These are phyloP conservation scores for Aethina tumida DNA, from an alignment of 1,140 invertebrate genomes.

Conservation along the genomic window DNA sequence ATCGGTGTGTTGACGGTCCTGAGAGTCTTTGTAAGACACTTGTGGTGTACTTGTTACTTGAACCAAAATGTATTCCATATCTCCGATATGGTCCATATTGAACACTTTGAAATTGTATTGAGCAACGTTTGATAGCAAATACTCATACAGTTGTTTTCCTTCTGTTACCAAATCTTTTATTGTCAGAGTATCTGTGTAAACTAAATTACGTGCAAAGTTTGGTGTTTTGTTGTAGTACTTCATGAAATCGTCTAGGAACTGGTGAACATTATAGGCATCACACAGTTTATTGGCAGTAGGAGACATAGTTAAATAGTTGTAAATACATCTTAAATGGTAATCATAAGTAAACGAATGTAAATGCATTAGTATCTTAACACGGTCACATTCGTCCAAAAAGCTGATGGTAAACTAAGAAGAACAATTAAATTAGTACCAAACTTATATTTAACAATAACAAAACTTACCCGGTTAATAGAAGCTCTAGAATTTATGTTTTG, in stretches of 20 bases:
- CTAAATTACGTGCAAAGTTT: constrained; percentile 69
- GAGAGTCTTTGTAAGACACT: constrained; percentile 50
- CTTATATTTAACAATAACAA: constrained; percentile 1
- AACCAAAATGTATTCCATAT: constrained; percentile 51
- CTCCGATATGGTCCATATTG: constrained; percentile 46
- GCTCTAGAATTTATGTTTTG: constrained; percentile 43
- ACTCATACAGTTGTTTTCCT: constrained; percentile 59
- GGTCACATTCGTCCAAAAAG: constrained; percentile 70
- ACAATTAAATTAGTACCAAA: constrained; percentile 9
- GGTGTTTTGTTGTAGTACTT: constrained; percentile 78
- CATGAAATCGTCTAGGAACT: constrained; percentile 73
- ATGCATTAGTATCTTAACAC: constrained; percentile 65
- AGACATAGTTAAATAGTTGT: constrained; percentile 57
- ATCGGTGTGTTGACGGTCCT: constrained; percentile 52
- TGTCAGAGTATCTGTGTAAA: constrained; percentile 53
- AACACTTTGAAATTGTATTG: constrained; percentile 60
- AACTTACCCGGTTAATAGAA: constrained; percentile 44
- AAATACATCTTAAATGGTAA: constrained; percentile 69
- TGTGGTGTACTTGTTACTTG: constrained; percentile 46
- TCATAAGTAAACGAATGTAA: constrained; percentile 84
- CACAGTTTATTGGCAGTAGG: constrained; percentile 46
- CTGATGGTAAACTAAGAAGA: constrained; percentile 52
- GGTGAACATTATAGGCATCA: constrained; percentile 63
- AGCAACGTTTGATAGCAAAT: constrained; percentile 60
- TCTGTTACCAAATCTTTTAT: constrained; percentile 52